Evolutionary conservation across 2,113 vertebrate species (phyloP).

Genomic region (Sinocyclocheilus grahami): DNA sequence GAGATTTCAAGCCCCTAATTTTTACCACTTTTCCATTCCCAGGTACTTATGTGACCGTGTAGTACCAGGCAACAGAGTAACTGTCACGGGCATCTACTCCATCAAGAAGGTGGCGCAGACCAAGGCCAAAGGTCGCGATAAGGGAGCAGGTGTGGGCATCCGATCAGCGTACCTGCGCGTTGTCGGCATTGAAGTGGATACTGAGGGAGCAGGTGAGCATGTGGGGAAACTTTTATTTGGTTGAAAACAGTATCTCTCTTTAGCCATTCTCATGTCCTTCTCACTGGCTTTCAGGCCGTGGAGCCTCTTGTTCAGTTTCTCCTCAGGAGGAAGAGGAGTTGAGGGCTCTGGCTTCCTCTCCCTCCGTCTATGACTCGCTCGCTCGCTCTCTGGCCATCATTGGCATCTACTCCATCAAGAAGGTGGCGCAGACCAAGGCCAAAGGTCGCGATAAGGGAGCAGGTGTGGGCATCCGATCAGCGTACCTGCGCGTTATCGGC

Average conservation of each 20-base stretch:
- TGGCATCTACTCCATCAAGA: too few species aligned
- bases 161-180: constrained; percentile 89
- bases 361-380: constrained; percentile 84
- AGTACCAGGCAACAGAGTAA: constrained; percentile 94
- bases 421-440: too few species aligned
- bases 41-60: constrained; percentile 90
- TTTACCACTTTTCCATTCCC: background rate
- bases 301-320: constrained; percentile 77
- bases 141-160: constrained; percentile 86
- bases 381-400: constrained; percentile 88
- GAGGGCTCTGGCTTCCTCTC: constrained; percentile 79
- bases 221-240: background rate
- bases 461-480: too few species aligned
- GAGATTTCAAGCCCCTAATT: too few species aligned
- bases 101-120: constrained; percentile 88
- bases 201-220: constrained; percentile 85
- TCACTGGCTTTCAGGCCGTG: constrained; percentile 75
- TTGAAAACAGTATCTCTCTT: background rate
- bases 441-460: too few species aligned
- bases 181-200: constrained; percentile 92
- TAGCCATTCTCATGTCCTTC: background rate
- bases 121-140: constrained; percentile 81
- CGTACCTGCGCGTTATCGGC: too few species aligned
- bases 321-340: constrained; percentile 96
- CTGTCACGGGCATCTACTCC: constrained; percentile 97